Percentiles rank a stretch among this genome's conserved stretches.
These are phyloP conservation scores for Amblyjoppa proteus DNA, from an alignment of 2,888 invertebrate genomes.

Conservation along the genomic window DNA sequence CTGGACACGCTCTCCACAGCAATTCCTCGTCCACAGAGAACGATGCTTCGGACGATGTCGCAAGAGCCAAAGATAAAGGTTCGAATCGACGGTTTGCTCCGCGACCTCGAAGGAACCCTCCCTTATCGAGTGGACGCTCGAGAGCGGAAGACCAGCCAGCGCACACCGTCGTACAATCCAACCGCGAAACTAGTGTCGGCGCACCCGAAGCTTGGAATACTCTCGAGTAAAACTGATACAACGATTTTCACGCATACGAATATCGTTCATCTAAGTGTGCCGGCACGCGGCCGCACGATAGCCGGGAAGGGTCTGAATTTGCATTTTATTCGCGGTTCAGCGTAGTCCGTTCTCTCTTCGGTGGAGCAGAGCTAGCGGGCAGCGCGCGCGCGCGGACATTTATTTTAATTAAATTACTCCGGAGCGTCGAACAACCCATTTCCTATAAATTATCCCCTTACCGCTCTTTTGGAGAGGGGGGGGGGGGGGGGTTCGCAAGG, in stretches of 20 bases:
- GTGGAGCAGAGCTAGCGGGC: conserved; percentile 49
- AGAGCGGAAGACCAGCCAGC: conserved; percentile 73
- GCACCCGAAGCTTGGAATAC: conserved; percentile 53
- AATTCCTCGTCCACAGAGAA: not conserved
- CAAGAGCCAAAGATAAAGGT: conserved; percentile 37
- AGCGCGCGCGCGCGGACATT: conserved; percentile 82
- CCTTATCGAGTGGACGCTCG: conserved; percentile 82
- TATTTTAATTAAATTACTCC: conserved; percentile 85
- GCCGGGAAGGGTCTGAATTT: conserved; percentile 83
- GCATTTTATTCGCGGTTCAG: conserved; percentile 84
- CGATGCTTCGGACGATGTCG: not conserved
- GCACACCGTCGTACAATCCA: no score
- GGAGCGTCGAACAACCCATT: conserved; percentile 85
- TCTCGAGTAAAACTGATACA: conserved; percentile 25
- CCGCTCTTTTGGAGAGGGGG: conserved; percentile 76
- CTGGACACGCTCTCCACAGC: not conserved
- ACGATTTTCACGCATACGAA: conserved; percentile 39
- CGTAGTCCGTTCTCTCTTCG: conserved; percentile 41
- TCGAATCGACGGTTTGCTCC: conserved; percentile 66
- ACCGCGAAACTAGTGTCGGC: not conserved
- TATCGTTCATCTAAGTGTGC: conserved; percentile 55
- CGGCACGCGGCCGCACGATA: conserved; percentile 30
- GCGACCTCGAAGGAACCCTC: conserved; percentile 69
- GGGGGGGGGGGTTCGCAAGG: conserved; percentile 28
- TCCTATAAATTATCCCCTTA: conserved; percentile 85